phyloP scores from a whole-genome alignment of 2,113 vertebrate species.

The Chlamydotis undulata region DNA sequence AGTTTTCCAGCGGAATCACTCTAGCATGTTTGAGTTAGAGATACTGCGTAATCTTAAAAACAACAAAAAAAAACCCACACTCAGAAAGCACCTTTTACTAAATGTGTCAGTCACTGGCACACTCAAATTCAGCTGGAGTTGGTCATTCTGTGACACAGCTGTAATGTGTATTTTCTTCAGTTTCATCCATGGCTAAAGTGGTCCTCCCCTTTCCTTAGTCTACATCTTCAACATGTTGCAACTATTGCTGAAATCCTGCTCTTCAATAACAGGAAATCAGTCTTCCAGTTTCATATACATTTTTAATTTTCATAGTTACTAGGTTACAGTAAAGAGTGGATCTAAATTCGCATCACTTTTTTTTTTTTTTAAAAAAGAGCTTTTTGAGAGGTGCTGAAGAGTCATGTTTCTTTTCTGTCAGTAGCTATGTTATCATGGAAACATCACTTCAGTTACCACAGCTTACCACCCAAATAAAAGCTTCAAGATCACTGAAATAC shows the following conservation, averaged over 20 bases:
- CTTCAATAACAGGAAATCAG: background rate
- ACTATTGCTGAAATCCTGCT: background rate
- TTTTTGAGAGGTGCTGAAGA: background rate
- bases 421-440: background rate
- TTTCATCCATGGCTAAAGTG: background rate
- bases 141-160: background rate
- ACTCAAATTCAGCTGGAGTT: background rate
- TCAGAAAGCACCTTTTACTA: background rate
- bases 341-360: background rate
- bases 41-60: background rate
- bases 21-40: background rate
- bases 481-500: background rate
- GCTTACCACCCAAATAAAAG: background rate
- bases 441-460: background rate
- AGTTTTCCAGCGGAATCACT: background rate
- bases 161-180: background rate
- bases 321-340: background rate
- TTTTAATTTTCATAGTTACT: background rate
- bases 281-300: background rate
- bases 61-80: accelerated
- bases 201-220: background rate
- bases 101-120: background rate
- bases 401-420: background rate
- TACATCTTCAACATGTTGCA: background rate
- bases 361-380: no score